Evolutionary conservation across 37 sponge, comb jelly and placozoan genomes (phyloP).

Genomic region (Lycopodina hypogea): DNA sequence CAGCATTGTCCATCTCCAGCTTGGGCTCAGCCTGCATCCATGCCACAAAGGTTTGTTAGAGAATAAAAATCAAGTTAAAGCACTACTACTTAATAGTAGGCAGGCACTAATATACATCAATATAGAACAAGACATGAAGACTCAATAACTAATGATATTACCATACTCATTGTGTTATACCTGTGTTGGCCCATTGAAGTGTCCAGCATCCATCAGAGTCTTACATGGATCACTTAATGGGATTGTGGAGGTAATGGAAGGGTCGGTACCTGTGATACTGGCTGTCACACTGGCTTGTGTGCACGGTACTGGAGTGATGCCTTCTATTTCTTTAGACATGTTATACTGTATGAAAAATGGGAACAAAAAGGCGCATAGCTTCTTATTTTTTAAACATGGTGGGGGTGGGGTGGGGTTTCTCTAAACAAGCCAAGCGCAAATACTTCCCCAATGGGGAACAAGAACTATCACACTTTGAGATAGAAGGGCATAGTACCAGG

Average conservation of each 20-base stretch:
- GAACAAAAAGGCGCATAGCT: too few relatives aligned
- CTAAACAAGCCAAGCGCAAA: neutral
- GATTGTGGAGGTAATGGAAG: neutral
- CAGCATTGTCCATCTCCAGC: conserved; percentile 56
- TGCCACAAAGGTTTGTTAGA: neutral
- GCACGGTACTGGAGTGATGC: neutral
- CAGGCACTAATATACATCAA: too few relatives aligned
- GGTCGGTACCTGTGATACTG: neutral
- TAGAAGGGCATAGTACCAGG: too few relatives aligned
- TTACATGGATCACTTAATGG: conserved; percentile 5
- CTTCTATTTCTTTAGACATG: conserved; percentile 11
- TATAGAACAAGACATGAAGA: neutral
- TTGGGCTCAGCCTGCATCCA: conserved; percentile 52
- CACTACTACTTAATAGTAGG: neutral
- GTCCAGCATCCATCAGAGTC: conserved; percentile 21
- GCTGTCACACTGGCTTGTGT: neutral
- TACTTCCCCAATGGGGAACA: too few relatives aligned
- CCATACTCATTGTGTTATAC: neutral
- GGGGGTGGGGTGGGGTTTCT: too few relatives aligned
- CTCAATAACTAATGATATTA: neutral
- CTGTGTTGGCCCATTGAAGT: conserved; percentile 33
- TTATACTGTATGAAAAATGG: neutral
- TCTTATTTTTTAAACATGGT: too few relatives aligned
- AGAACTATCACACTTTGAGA: too few relatives aligned
- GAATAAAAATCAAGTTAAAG: too few relatives aligned